Evolutionary conservation across 1,140 invertebrate genomes (phyloP).

Genomic region (Aphidius gifuensis): DNA sequence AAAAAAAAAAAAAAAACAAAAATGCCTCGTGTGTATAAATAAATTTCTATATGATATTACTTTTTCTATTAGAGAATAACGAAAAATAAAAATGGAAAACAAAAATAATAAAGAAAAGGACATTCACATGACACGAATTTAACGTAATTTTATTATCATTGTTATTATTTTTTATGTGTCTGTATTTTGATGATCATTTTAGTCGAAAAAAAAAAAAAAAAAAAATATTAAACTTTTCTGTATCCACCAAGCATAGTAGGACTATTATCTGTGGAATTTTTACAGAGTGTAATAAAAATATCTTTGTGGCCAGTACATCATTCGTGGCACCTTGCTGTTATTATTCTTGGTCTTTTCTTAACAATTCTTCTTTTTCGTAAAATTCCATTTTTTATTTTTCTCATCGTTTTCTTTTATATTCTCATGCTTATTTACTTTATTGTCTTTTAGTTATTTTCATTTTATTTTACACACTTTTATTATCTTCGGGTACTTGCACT

Average conservation of each 20-base stretch:
- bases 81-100: too few species aligned
- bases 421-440: not conserved
- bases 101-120: too few species aligned
- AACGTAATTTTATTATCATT: not conserved
- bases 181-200: too few species aligned
- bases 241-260: slow-evolving; percentile 13
- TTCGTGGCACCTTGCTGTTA: slow-evolving; percentile 9
- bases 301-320: slow-evolving; percentile 33
- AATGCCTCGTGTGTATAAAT: not conserved
- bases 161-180: slow-evolving; percentile 19
- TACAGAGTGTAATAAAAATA: slow-evolving; percentile 47
- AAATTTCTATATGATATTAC: too few species aligned
- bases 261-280: slow-evolving; percentile 51
- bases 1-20: too few species aligned
- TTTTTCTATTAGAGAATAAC: too few species aligned
- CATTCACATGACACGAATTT: too few species aligned
- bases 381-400: slow-evolving; percentile 12
- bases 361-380: slow-evolving; percentile 3
- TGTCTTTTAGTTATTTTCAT: not conserved
- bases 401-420: slow-evolving; percentile 11
- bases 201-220: not conserved
- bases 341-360: slow-evolving; percentile 5
- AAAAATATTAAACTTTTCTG: not conserved
- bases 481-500: too few species aligned
- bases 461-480: not conserved